Percentiles rank a stretch among this genome's conserved stretches.
These are phyloP conservation scores for Chlorospingus flavigularis DNA, from an alignment of 2,797 vertebrate genomes.

Conservation along the genomic window DNA sequence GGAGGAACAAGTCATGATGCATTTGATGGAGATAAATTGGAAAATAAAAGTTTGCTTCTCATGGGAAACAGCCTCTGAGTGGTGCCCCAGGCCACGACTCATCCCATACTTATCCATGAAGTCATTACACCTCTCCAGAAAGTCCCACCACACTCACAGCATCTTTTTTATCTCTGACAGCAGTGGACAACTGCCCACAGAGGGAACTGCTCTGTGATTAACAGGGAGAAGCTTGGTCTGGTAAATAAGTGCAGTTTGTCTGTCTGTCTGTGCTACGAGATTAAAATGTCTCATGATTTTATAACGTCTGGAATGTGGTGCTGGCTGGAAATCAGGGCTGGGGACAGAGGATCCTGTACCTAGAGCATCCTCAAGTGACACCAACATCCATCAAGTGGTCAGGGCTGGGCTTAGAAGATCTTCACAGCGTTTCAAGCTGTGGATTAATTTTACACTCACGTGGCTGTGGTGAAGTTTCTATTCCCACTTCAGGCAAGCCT, in stretches of 20 bases:
- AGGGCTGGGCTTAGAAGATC: not conserved
- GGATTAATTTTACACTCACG: not conserved
- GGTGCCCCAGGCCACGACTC: constrained; percentile 60
- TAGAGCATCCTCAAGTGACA: constrained; percentile 22
- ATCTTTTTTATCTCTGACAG: not conserved
- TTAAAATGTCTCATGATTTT: constrained; percentile 7
- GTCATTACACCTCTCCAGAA: constrained; percentile 65
- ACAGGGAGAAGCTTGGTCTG: not conserved
- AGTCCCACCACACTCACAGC: not conserved
- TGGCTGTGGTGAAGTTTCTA: constrained; percentile 26
- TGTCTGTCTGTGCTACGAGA: not conserved
- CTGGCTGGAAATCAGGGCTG: not conserved
- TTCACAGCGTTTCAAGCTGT: not conserved
- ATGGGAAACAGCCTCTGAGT: constrained; percentile 64
- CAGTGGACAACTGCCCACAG: not conserved
- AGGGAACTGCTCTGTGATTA: not conserved
- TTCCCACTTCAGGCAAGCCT: not conserved
- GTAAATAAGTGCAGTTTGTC: not conserved
- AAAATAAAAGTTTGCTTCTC: constrained; percentile 53
- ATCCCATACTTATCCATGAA: constrained; percentile 58
- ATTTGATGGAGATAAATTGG: constrained; percentile 64
- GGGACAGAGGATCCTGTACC: not conserved
- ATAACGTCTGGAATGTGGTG: not conserved
- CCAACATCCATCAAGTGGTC: not conserved
- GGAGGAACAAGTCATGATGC: constrained; percentile 22